A percentile compares a stretch with the other conserved stretches of the same genome.
Evolutionary conservation across 2,113 vertebrate genomes (phyloP).

Genomic region (Entomyzon cyanotis): DNA sequence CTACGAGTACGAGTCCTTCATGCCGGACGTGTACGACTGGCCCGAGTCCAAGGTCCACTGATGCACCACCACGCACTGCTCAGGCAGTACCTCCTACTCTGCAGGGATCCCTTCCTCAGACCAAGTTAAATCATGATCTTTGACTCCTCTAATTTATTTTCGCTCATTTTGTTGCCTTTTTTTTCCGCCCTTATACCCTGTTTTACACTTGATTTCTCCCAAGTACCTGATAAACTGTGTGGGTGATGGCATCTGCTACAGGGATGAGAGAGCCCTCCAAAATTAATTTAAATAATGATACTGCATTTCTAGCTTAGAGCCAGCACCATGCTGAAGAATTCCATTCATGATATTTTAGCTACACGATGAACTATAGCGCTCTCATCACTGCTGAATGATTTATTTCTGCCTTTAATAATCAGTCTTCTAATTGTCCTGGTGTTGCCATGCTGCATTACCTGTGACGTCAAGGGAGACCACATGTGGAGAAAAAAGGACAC

Average conservation of each 20-base stretch:
- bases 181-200: no score
- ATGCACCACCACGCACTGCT: neutral
- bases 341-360: neutral
- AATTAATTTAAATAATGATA: neutral
- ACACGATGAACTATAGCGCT: neutral
- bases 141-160: slow-evolving; percentile 41
- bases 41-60: slow-evolving; percentile 76
- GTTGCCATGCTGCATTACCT: neutral
- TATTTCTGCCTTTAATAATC: slow-evolving; percentile 39
- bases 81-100: slow-evolving; percentile 1
- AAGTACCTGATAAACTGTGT: neutral
- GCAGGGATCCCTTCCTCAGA: slow-evolving; percentile 51
- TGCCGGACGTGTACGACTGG: slow-evolving; percentile 93
- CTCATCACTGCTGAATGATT: neutral
- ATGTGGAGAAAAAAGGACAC: neutral
- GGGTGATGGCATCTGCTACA: neutral
- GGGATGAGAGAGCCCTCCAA: neutral
- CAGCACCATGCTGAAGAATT: neutral
- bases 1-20: slow-evolving; percentile 89
- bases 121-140: neutral
- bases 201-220: neutral
- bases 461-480: neutral
- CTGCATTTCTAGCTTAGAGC: neutral
- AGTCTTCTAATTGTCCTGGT: neutral
- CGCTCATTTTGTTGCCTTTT: neutral